A percentile compares a stretch with the other conserved stretches of the same genome.
Evolutionary conservation across 2,888 invertebrate species (phyloP).

Genomic region (Plagodis pulveraria): DNA sequence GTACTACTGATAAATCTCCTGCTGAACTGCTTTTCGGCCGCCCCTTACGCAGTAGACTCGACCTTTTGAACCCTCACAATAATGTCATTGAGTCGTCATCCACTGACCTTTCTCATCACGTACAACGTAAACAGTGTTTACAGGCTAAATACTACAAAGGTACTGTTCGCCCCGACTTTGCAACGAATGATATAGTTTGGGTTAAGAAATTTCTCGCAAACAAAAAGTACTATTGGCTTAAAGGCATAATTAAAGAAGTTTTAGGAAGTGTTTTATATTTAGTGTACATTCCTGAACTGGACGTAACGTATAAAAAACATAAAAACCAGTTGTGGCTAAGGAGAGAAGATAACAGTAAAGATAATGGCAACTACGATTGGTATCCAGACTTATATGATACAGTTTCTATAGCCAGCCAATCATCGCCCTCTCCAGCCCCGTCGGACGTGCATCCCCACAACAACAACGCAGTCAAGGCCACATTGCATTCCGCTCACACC

Average conservation of each 20-base stretch:
- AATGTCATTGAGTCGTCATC: slow-evolving; percentile 16
- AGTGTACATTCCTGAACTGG: background rate
- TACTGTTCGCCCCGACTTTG: slow-evolving; percentile 1
- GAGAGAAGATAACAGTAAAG: background rate
- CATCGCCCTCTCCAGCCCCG: no score
- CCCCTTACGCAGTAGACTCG: slow-evolving; percentile 14
- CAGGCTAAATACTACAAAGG: slow-evolving; percentile 21
- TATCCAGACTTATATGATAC: slow-evolving; percentile 12
- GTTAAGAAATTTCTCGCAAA: background rate
- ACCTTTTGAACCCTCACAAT: background rate
- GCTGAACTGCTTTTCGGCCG: slow-evolving; percentile 36
- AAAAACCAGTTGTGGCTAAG: slow-evolving; percentile 1
- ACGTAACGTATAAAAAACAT: background rate
- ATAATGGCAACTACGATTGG: background rate
- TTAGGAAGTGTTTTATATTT: slow-evolving; percentile 1
- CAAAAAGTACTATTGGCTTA: background rate
- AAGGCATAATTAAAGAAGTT: background rate
- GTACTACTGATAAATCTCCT: slow-evolving; percentile 30
- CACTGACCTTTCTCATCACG: slow-evolving; percentile 8
- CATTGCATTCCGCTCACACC: no score
- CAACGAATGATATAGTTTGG: background rate
- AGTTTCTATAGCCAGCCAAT: no score
- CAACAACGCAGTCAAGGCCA: no score
- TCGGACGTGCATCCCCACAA: no score
- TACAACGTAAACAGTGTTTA: slow-evolving; percentile 22